These are phyloP conservation scores for Odontesthes bonariensis DNA, from an alignment of 2,113 vertebrate genomes.

Conservation along the genomic window DNA sequence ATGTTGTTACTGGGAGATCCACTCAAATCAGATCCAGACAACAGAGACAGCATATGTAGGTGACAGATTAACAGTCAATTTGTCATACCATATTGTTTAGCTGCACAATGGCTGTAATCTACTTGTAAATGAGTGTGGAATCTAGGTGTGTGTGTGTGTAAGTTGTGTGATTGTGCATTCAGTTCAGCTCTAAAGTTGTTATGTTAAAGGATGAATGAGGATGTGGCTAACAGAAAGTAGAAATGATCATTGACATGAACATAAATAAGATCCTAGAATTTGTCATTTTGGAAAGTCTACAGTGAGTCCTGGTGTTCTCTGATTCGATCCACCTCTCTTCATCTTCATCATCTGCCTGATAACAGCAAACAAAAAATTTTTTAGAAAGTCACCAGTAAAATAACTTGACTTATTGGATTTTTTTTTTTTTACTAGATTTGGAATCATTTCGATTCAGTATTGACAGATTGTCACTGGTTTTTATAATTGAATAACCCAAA, in stretches of 20 bases:
- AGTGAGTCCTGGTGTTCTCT: neutral
- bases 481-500: too few species aligned
- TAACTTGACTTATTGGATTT: too few species aligned
- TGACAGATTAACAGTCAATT: constrained; percentile 58
- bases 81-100: constrained; percentile 35
- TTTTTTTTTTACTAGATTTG: too few species aligned
- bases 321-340: neutral
- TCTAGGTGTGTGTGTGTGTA: constrained; percentile 1
- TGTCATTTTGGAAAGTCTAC: neutral
- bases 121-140: neutral
- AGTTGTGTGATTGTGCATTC: constrained; percentile 5
- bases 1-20: constrained; percentile 4
- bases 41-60: constrained; percentile 26
- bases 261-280: neutral
- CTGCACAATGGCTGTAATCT: constrained; percentile 14
- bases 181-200: neutral
- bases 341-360: too few species aligned
- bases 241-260: constrained; percentile 13
- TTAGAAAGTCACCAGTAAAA: too few species aligned
- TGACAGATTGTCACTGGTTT: too few species aligned
- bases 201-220: neutral
- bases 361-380: too few species aligned
- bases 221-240: constrained; percentile 4
- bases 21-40: constrained; percentile 22
- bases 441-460: too few species aligned